Percentiles rank a stretch among this genome's conserved stretches.
These are phyloP conservation scores for Pholis gunnellus DNA, from an alignment of 2,113 vertebrate genomes.

Conservation along the genomic window DNA sequence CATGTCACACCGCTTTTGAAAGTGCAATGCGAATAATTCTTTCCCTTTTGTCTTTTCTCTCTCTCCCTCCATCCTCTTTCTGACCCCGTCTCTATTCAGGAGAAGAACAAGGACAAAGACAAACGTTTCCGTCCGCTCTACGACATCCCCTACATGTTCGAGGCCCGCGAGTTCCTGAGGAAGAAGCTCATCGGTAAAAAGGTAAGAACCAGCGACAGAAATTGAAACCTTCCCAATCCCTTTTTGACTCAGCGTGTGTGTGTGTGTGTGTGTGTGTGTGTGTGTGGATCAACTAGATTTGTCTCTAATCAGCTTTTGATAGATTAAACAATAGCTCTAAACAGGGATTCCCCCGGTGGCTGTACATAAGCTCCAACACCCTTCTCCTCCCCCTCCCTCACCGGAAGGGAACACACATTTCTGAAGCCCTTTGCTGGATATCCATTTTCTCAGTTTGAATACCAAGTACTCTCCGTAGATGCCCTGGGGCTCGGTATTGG, in stretches of 20 bases:
- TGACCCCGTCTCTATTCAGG: conserved; percentile 59
- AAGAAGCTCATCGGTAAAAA: conserved; percentile 99
- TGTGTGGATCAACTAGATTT: conserved; percentile 29
- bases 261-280: background rate
- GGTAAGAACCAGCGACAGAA: conserved; percentile 78
- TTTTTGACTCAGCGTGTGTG: background rate
- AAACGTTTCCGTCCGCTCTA: conserved; percentile 97
- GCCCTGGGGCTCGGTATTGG: conserved; percentile 63
- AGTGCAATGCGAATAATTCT: conserved; percentile 41
- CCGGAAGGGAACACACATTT: conserved; percentile 29
- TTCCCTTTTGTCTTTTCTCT: background rate
- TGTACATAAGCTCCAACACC: conserved; percentile 5
- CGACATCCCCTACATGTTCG: conserved; percentile 99
- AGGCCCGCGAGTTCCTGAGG: conserved; percentile 96
- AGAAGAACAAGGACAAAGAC: conserved; percentile 95
- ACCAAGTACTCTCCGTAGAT: conserved; percentile 47
- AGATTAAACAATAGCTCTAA: conserved; percentile 33
- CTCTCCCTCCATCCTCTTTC: background rate
- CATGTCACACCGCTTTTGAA: conserved; percentile 6
- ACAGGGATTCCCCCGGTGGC: conserved; percentile 8
- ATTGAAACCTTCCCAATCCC: background rate
- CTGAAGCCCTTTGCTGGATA: conserved; percentile 28
- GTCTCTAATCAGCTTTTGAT: conserved; percentile 29
- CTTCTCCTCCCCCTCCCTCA: background rate
- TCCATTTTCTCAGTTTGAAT: conserved; percentile 53